These are phyloP conservation scores for Penaeus japonicus DNA, from an alignment of 1,140 invertebrate species.

Conservation along the genomic window DNA sequence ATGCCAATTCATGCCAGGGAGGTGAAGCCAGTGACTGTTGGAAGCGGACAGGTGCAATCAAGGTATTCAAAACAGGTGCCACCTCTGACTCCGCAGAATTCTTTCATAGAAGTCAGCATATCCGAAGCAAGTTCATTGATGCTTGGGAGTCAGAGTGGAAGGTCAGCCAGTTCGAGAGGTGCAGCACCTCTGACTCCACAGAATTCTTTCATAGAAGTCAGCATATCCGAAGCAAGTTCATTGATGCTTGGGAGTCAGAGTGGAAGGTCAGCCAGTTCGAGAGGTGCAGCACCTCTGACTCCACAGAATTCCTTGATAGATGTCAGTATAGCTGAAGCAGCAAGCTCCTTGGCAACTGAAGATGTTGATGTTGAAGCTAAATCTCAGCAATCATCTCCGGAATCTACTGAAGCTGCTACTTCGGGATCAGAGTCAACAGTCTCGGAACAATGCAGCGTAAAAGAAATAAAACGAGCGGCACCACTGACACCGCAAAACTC, in stretches of 20 bases:
- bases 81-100: background rate
- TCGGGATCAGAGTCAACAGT: too few species aligned
- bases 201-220: background rate
- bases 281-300: background rate
- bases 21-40: background rate
- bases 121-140: background rate
- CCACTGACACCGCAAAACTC: slow-evolving; percentile 15
- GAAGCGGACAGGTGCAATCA: background rate
- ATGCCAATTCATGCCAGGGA: too few species aligned
- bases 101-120: background rate
- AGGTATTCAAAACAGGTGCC: background rate
- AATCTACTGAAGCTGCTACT: background rate
- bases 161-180: background rate
- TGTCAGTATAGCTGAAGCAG: background rate
- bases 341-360: background rate
- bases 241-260: background rate
- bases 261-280: background rate
- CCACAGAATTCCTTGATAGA: background rate
- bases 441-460: too few species aligned
- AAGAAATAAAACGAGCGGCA: background rate
- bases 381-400: background rate
- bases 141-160: background rate
- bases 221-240: background rate
- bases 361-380: background rate
- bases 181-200: background rate